Conservation (phyloP, 2,888 invertebrate genomes). For the Ellobium chinense region DNA sequence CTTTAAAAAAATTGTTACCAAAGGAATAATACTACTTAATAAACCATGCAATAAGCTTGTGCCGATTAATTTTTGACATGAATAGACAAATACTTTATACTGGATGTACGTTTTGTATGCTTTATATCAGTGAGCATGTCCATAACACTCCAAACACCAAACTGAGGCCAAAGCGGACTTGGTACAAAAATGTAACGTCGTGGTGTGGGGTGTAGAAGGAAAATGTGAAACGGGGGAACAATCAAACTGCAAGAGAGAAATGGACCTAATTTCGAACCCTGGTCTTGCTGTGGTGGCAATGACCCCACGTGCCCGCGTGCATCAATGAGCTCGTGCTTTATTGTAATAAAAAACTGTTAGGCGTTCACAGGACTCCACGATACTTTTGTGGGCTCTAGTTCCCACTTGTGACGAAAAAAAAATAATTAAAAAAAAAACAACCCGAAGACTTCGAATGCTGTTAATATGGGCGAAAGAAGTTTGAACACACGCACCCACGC, state of each 20-base stretch:
- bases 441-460: background rate
- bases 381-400: constrained; percentile 1
- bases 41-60: too few species aligned
- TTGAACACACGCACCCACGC: too few species aligned
- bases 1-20: too few species aligned
- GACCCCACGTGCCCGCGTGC: too few species aligned
- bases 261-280: constrained; percentile 37
- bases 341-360: background rate
- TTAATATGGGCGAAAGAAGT: too few species aligned
- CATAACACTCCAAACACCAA: too few species aligned
- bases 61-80: too few species aligned
- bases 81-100: too few species aligned
- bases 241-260: constrained; percentile 18
- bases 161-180: background rate
- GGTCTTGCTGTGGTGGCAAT: constrained; percentile 6
- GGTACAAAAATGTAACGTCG: background rate
- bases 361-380: background rate
- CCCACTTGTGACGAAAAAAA: background rate
- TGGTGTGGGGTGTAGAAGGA: background rate
- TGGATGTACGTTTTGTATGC: too few species aligned
- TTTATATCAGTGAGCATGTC: too few species aligned
- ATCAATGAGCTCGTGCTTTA: background rate
- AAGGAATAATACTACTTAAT: too few species aligned
- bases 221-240: constrained; percentile 1
- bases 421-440: background rate